Evolutionary conservation across 2,888 invertebrate genomes (phyloP).

Genomic region (Lasioglossum marginatum): DNA sequence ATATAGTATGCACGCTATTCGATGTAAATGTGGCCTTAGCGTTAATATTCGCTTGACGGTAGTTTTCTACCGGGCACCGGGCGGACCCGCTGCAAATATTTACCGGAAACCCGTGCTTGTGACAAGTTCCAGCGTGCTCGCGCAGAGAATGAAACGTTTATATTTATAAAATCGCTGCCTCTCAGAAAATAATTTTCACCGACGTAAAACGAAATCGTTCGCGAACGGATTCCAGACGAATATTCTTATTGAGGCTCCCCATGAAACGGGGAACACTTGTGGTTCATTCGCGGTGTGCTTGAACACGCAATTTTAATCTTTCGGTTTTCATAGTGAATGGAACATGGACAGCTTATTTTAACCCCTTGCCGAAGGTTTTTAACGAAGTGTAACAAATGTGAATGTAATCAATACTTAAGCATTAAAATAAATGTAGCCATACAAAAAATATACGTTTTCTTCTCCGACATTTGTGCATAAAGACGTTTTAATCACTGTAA

Average conservation of each 20-base stretch:
- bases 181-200: background rate
- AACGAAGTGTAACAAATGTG: too few species aligned
- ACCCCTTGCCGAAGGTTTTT: too few species aligned
- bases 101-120: background rate
- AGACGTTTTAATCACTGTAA: too few species aligned
- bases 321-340: background rate
- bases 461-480: too few species aligned
- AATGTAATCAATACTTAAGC: too few species aligned
- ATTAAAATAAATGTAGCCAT: too few species aligned
- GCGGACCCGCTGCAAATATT: background rate
- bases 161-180: background rate
- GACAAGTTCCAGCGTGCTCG: background rate
- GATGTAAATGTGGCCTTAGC: background rate
- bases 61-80: background rate
- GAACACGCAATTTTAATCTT: background rate
- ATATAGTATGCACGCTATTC: background rate
- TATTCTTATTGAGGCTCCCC: background rate
- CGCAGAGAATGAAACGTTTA: background rate
- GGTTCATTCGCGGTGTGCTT: background rate
- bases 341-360: too few species aligned
- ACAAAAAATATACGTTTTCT: too few species aligned
- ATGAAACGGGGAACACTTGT: background rate
- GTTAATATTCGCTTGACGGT: background rate
- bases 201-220: background rate
- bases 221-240: background rate